Percentiles rank a stretch among this genome's conserved stretches.
Evolutionary conservation across 2,888 invertebrate genomes (phyloP).

Genomic region (Brassicogethes aeneus): DNA sequence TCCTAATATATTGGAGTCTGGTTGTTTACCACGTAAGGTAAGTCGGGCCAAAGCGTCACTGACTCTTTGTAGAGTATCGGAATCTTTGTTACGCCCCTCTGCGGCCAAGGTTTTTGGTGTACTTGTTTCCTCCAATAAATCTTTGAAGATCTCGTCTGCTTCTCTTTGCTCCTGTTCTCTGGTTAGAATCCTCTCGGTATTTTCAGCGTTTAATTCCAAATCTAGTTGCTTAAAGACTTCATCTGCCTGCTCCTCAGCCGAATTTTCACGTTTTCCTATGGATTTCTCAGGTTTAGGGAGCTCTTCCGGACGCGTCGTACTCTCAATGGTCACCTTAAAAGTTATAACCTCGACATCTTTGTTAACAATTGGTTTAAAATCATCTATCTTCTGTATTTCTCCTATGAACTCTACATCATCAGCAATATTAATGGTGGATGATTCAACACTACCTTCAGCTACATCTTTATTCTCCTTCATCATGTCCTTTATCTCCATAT

Average conservation of each 20-base stretch:
- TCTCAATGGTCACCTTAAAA: neutral
- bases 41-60: constrained; percentile 34
- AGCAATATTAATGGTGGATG: constrained; percentile 9
- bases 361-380: constrained; percentile 8
- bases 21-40: constrained; percentile 29
- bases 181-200: constrained; percentile 15
- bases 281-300: constrained; percentile 15
- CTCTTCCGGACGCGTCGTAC: constrained; percentile 6
- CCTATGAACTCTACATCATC: constrained; percentile 14
- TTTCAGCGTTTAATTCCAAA: constrained; percentile 24
- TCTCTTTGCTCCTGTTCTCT: constrained; percentile 27
- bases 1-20: constrained; percentile 32
- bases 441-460: constrained; percentile 24
- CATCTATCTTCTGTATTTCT: constrained; percentile 7
- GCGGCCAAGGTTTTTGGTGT: constrained; percentile 13
- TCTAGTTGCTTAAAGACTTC: constrained; percentile 30
- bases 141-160: constrained; percentile 31
- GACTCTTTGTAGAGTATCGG: constrained; percentile 27
- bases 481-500: constrained; percentile 30
- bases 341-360: constrained; percentile 31
- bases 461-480: constrained; percentile 32
- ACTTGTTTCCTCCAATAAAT: constrained; percentile 30
- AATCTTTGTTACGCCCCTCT: constrained; percentile 21
- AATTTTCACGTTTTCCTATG: constrained; percentile 19
- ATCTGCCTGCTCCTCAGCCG: constrained; percentile 16